Evolutionary conservation across 2,797 vertebrate species (phyloP).

Genomic region (Margarornis squamiger): DNA sequence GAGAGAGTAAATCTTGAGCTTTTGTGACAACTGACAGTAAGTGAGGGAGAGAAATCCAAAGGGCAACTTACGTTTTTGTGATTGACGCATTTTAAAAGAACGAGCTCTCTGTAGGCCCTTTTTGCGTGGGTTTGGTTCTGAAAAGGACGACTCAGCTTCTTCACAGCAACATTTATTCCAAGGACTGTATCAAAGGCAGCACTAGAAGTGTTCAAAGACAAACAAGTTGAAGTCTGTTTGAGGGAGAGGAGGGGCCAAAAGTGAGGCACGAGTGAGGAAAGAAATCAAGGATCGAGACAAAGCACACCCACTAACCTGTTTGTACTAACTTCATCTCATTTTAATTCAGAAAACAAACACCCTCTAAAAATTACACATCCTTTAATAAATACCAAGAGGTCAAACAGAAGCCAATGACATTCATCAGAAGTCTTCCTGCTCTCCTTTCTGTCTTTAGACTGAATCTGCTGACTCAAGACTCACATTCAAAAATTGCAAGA

Average conservation of each 20-base stretch:
- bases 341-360: not conserved
- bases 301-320: not conserved
- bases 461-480: not conserved
- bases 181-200: slow-evolving; percentile 93
- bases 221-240: slow-evolving; percentile 8
- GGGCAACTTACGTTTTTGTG: slow-evolving; percentile 92
- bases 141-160: slow-evolving; percentile 96
- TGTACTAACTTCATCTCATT: not conserved
- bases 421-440: not conserved
- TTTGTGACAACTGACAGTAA: not conserved
- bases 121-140: slow-evolving; percentile 98
- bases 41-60: not conserved
- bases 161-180: slow-evolving; percentile 92
- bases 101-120: slow-evolving; percentile 95
- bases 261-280: not conserved
- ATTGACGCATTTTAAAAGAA: slow-evolving; percentile 97
- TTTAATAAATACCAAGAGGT: not conserved
- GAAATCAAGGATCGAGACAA: not conserved
- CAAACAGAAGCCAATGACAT: not conserved
- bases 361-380: not conserved
- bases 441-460: not conserved
- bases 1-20: not conserved
- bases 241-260: not conserved
- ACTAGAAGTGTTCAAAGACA: slow-evolving; percentile 76
- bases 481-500: not conserved